These are phyloP conservation scores for Bombus cullumanus DNA, from an alignment of 1,140 invertebrate genomes.

Conservation along the genomic window DNA sequence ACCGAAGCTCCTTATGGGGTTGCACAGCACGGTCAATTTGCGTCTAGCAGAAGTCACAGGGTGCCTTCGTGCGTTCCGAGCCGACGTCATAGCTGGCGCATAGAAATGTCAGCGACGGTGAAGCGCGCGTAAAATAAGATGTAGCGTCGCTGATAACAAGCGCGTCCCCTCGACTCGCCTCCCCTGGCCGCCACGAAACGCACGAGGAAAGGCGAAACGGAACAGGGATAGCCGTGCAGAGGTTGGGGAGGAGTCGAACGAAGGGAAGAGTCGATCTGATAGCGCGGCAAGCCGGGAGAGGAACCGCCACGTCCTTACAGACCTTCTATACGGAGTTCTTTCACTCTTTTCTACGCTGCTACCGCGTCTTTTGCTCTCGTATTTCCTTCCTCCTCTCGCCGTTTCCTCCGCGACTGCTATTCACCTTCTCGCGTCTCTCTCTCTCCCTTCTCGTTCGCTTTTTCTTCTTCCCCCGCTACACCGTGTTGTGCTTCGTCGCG, in stretches of 20 bases:
- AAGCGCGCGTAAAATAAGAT: conserved; percentile 83
- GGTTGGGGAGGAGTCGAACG: conserved; percentile 44
- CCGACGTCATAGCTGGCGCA: conserved; percentile 82
- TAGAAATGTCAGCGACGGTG: conserved; percentile 80
- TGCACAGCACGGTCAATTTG: conserved; percentile 79
- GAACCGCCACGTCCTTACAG: conserved; percentile 58
- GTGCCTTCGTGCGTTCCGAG: conserved; percentile 70
- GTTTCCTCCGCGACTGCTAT: not conserved
- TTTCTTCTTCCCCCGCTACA: not conserved
- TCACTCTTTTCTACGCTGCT: conserved; percentile 40
- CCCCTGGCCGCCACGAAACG: not conserved
- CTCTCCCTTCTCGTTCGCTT: not conserved
- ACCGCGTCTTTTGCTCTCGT: conserved; percentile 53
- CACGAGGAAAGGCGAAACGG: conserved; percentile 14
- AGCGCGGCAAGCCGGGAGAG: conserved; percentile 50
- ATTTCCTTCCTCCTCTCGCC: not conserved
- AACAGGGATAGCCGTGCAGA: conserved; percentile 16
- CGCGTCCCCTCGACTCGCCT: conserved; percentile 23
- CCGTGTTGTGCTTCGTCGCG: not conserved
- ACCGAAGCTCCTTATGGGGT: conserved; percentile 63
- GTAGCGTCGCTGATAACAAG: conserved; percentile 82
- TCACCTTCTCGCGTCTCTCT: not conserved
- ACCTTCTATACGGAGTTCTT: conserved; percentile 14
- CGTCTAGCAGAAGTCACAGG: conserved; percentile 80
- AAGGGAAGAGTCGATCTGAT: conserved; percentile 63